Evolutionary conservation across 2,888 invertebrate species (phyloP), one percentile per base, ranked within the genome.

Genomic region (Agapostemon virescens): DNA sequence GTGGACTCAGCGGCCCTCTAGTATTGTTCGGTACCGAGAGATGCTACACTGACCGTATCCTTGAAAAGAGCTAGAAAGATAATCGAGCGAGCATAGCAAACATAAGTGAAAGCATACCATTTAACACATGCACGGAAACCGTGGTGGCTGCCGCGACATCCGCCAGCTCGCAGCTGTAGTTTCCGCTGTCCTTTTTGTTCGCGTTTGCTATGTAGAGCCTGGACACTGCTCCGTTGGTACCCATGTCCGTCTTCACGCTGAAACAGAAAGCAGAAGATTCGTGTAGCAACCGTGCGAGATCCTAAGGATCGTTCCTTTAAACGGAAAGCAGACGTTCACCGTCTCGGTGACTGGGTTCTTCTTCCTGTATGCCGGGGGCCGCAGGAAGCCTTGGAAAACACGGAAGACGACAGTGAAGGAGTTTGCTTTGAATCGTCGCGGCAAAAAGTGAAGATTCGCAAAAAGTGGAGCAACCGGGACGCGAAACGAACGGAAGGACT

Each of bases 161-260:
- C 70, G 95, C 95, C 83, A 97, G 93, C 49, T 96, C 94, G 90
- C 97, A 97, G 75, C 96, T 96, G 92, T 97, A 97, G 92, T 96
- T 96, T 49, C 97, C 97, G 45, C 96, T 96, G 90, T 97, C 97
- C 83, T 95, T 95, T 87, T 95, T 94, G 90, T 96, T 95, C 70
- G 96, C 96, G 92, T 97, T 96, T 77, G 96, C 97, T 86, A 97
- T 96, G 93, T 96, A 96, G 80, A 97, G 94, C 74, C 96, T 94
- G 82, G 96, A 97, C 79, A 96, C 93, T 30, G 96, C 96, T 66
- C 96, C 95, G 88, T 95, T 95, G 23, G 95, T 93, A 72, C 95
- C 94, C 90, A 96, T 95, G 91, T 96, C 96, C 69, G 96, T 96
- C 93, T 97, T 97, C 70, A 97, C 96, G 89, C 97, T 97, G 94